Conservation (phyloP, 2,888 invertebrate genomes). For the Diloba caeruleocephala region DNA sequence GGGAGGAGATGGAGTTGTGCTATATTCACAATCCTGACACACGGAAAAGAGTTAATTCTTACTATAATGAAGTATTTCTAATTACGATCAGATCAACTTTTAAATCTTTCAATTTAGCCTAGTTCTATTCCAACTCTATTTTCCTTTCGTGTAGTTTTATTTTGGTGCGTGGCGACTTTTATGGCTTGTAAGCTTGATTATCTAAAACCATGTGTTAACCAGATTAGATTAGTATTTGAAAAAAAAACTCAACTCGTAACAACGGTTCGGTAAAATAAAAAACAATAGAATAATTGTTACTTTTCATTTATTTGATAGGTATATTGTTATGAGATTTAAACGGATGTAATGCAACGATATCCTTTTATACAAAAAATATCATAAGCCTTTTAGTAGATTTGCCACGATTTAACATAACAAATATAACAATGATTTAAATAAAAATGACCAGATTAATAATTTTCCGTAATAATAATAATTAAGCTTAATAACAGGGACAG, state of each 20-base stretch:
- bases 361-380: constrained; percentile 84
- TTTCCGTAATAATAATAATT: constrained; percentile 83
- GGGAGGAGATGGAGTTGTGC: too few relatives aligned
- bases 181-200: too few relatives aligned
- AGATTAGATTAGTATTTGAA: too few relatives aligned
- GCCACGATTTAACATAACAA: constrained; percentile 85
- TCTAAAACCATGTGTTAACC: too few relatives aligned
- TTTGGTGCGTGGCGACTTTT: too few relatives aligned
- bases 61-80: too few relatives aligned
- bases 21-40: too few relatives aligned
- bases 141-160: too few relatives aligned
- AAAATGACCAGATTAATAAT: constrained; percentile 89
- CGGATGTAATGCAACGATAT: constrained; percentile 83
- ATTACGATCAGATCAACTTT: too few relatives aligned
- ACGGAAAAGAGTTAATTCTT: too few relatives aligned
- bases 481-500: constrained; percentile 84
- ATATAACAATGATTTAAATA: constrained; percentile 88
- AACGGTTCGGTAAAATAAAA: constrained; percentile 34
- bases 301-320: constrained; percentile 84
- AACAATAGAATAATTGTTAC: constrained; percentile 66
- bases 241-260: background rate
- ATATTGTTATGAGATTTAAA: constrained; percentile 87
- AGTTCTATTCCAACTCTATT: too few relatives aligned
- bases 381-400: constrained; percentile 85
- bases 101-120: too few relatives aligned